Base-by-base conservation (phyloP, 2,888 invertebrate genomes). In the Oligia fasciuncula region DNA sequence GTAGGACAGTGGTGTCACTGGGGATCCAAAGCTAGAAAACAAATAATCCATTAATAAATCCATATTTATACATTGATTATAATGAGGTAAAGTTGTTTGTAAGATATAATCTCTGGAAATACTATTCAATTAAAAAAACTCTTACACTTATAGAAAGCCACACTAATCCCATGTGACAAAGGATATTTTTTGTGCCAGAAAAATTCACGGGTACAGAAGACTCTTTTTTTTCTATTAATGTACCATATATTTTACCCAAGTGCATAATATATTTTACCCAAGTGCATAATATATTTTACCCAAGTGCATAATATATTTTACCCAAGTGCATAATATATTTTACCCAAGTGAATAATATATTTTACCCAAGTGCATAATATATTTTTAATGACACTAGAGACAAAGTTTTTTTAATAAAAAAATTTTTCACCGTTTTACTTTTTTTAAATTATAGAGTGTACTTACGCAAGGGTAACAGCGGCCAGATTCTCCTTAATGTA, bases 401-500 rank as follows among this genome's bases (percentile, higher is more conserved):
- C n/a, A 43, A 40, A 0, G 1, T n/a, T 43, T 43, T 67, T 29
- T 11, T 43, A 9, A 19, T 46, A 6, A 0, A 49, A 29, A 49
- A 49, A 19, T 2, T 0, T 29, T 29, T 29, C 3, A 11, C n/a
- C 6, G 2, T 62, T 29, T 29, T 35, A 2, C 5, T 35, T 49
- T 72, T 29, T 40, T 29, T 35, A 35, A 13, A 60, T 63, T 29
- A 54, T 23, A 46, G 1, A 17, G 13, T 72, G 6, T 78, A 95
- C 96, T 94, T 92, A 97, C 97, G 94, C 95, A 1, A 14, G 54
- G 6, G 77, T 88, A 19, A 96, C 92, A 5, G 57, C 62, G 0
- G 54, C n/a, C 0, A 94, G 77, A 72, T 96, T 95, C 2, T 88
- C 85, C 67, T 93, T 93, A 4, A 98, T 95, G 90, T 97, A 97